A percentile compares a stretch with the other conserved stretches of the same genome.
phyloP scores from a whole-genome alignment of 2,888 invertebrate species.

The Ceraclea dissimilis region DNA sequence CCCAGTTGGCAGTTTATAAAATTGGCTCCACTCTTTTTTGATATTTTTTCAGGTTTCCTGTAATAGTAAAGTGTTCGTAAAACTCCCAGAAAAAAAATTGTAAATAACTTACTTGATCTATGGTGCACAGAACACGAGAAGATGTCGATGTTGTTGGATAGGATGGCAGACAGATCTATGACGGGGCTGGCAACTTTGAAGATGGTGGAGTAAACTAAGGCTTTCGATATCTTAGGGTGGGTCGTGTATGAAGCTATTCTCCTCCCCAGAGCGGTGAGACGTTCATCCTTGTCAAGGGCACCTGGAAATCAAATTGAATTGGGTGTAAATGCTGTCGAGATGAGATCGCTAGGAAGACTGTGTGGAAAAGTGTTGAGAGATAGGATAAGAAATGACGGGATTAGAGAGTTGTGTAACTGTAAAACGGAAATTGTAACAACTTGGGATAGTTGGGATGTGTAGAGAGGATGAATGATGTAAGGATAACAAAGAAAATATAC shows the following conservation, averaged over 20 bases:
- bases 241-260: conserved; percentile 47
- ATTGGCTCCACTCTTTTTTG: too few relatives aligned
- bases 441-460: too few relatives aligned
- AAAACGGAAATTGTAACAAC: not conserved
- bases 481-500: too few relatives aligned
- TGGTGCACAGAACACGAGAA: conserved; percentile 44
- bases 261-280: conserved; percentile 55
- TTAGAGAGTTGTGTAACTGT: too few relatives aligned
- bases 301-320: conserved; percentile 34
- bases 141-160: conserved; percentile 45
- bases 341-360: too few relatives aligned
- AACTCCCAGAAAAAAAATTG: not conserved
- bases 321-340: too few relatives aligned
- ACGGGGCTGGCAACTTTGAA: conserved; percentile 49
- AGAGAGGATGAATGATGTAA: too few relatives aligned
- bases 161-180: conserved; percentile 40
- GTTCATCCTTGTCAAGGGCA: conserved; percentile 50
- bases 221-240: conserved; percentile 54
- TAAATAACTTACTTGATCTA: not conserved
- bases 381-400: too few relatives aligned
- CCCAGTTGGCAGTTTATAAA: not conserved
- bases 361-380: too few relatives aligned
- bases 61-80: too few relatives aligned
- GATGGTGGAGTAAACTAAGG: conserved; percentile 50
- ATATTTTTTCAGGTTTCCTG: too few relatives aligned